phyloP scores from a whole-genome alignment of 2,113 vertebrate species.

The Sakesphorus luctuosus region DNA sequence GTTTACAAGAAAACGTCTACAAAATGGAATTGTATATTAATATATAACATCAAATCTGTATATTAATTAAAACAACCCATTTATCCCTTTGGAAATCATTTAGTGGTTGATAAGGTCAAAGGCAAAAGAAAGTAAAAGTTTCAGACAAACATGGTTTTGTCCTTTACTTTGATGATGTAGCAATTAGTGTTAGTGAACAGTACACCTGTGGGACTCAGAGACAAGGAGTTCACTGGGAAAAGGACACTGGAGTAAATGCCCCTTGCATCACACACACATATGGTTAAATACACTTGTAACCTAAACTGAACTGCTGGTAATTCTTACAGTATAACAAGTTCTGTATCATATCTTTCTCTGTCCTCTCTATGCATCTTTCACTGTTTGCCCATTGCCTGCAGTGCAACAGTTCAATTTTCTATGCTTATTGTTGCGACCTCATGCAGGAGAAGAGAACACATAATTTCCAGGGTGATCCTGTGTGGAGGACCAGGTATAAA shows the following conservation, averaged over 20 bases:
- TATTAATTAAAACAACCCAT: not conserved
- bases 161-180: not conserved
- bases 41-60: not conserved
- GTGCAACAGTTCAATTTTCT: not conserved
- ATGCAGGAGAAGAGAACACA: not conserved
- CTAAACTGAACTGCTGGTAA: not conserved
- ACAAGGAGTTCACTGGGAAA: not conserved
- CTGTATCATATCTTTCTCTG: not conserved
- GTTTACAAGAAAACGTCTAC: not conserved
- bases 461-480: not conserved
- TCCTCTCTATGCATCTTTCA: not conserved
- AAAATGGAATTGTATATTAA: not conserved
- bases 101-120: not conserved
- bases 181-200: not conserved
- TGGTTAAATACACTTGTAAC: not conserved
- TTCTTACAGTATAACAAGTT: not conserved
- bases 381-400: not conserved
- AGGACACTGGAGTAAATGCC: not conserved
- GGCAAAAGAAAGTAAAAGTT: slow-evolving; percentile 27
- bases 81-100: not conserved
- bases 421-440: not conserved
- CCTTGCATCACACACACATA: not conserved
- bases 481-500: not conserved
- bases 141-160: not conserved
- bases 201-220: not conserved